Evolutionary conservation across 2,888 invertebrate genomes (phyloP).

Genomic region (Microplitis manilae): DNA sequence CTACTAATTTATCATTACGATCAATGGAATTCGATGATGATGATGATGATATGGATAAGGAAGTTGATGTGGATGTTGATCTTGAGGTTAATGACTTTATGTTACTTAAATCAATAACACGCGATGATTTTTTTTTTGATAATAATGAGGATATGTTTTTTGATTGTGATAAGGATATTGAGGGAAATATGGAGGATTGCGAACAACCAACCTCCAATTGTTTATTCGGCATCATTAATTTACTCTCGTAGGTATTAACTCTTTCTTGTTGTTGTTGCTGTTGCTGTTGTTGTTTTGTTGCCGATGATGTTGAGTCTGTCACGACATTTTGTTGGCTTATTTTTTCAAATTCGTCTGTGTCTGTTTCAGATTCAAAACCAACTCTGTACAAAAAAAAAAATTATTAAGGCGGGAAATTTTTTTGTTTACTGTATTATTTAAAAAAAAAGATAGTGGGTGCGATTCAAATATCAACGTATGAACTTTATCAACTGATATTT

Average conservation of each 20-base stretch:
- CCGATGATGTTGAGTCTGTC: conserved; percentile 55
- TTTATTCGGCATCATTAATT: conserved; percentile 56
- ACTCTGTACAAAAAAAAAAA: conserved; percentile 73
- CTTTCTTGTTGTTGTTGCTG: background rate
- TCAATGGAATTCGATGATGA: background rate
- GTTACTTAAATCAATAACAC: conserved; percentile 51
- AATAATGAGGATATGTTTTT: conserved; percentile 65
- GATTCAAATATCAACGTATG: too few species aligned
- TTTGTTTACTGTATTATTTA: conserved; percentile 17
- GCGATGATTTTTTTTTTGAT: conserved; percentile 48
- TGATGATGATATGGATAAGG: conserved; percentile 42
- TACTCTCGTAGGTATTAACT: conserved; percentile 56
- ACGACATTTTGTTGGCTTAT: conserved; percentile 75
- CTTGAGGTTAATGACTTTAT: conserved; percentile 54
- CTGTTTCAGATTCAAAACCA: conserved; percentile 83
- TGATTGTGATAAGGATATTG: conserved; percentile 61
- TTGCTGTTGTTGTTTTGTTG: background rate
- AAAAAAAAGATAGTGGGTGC: background rate
- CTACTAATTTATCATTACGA: background rate
- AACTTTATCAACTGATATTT: too few species aligned
- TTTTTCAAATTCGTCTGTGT: conserved; percentile 88
- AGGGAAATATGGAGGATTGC: conserved; percentile 62
- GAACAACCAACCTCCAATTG: conserved; percentile 70
- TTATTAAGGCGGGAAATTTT: conserved; percentile 3
- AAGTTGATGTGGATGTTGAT: background rate